Evolutionary conservation across 2,888 invertebrate genomes (phyloP), one percentile per base, ranked within the genome.

Genomic region (Lithophane leautieri): DNA sequence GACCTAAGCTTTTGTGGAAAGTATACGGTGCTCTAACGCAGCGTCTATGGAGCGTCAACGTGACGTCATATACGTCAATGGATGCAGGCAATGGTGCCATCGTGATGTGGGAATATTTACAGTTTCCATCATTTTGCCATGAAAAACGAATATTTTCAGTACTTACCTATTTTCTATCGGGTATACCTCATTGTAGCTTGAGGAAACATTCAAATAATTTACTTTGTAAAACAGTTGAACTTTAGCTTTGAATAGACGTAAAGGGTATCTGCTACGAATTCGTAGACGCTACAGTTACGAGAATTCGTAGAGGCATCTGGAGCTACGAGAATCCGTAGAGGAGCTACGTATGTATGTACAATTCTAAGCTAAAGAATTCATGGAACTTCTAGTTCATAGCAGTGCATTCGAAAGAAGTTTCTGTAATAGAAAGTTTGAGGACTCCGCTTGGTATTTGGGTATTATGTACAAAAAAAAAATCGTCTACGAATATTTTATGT

Each of bases 321-420:
- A 47, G 67, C 70, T 73, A 81, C 58, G 47, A 54, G 7, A 50
- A 14, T 42, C 58, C 16, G 58, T 58, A 76, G 77, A 25, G 54
- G 14, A 12, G 14, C 40, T 67, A 67, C 25, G 34, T 25, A 28
- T 12, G 16, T 47, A 4, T 28, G 3, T 16, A 56, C 28, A 44
- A 19, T 16, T 34, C 8, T 69, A 16, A 47, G 11, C n/a, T 52
- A 60, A 60, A 12, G n/a, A 72, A 69, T 56, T n/a, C 8, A 3
- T 47, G 4, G 9, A 54, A 65, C 8, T 19, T 56, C 2, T 11
- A 50, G 25, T 44, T 22, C 2, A 25, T 34, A 44, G 1, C 42
- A 60, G 25, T 34, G 28, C 1, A 8, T n/a, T 50, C 22, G 22
- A 50, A 50, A 50, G 50, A 61, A n/a, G n/a, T 12, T 70, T 34